Conservation (phyloP, 2,113 vertebrate species). For the Microcebus griseorufus region DNA sequence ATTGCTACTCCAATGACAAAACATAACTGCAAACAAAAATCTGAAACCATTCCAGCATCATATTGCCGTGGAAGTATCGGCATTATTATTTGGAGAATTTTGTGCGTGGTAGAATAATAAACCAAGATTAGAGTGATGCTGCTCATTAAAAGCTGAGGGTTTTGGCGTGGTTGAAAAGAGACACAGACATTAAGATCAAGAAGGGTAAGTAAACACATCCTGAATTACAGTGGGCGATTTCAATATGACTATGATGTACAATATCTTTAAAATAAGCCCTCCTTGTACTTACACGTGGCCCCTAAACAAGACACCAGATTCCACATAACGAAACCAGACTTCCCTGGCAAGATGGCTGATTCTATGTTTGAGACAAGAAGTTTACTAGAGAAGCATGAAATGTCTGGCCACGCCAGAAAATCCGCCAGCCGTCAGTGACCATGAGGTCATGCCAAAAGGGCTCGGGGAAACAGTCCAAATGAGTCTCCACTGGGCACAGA, state of each 20-base stretch:
- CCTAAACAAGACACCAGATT: too few relatives aligned
- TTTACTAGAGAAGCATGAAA: neutral
- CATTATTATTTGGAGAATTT: rapidly evolving
- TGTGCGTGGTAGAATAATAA: rapidly evolving
- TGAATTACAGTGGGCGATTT: rapidly evolving
- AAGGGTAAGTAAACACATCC: neutral
- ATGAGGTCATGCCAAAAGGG: neutral
- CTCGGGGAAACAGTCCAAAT: rapidly evolving
- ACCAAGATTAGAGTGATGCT: rapidly evolving
- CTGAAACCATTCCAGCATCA: rapidly evolving
- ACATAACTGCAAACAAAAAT: rapidly evolving
- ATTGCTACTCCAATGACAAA: rapidly evolving
- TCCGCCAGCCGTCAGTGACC: rapidly evolving
- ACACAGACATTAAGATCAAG: rapidly evolving
- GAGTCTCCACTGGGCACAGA: neutral
- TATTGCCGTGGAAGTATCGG: rapidly evolving
- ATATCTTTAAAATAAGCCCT: neutral
- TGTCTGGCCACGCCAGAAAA: neutral
- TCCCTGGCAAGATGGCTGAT: neutral
- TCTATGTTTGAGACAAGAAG: neutral
- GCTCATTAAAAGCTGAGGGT: neutral
- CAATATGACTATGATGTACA: rapidly evolving
- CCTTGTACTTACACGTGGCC: too few relatives aligned
- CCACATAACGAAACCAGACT: neutral
- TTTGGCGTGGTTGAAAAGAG: rapidly evolving